phyloP scores from a whole-genome alignment of 2,797 vertebrate genomes.

The Pangasius mekongensis region DNA sequence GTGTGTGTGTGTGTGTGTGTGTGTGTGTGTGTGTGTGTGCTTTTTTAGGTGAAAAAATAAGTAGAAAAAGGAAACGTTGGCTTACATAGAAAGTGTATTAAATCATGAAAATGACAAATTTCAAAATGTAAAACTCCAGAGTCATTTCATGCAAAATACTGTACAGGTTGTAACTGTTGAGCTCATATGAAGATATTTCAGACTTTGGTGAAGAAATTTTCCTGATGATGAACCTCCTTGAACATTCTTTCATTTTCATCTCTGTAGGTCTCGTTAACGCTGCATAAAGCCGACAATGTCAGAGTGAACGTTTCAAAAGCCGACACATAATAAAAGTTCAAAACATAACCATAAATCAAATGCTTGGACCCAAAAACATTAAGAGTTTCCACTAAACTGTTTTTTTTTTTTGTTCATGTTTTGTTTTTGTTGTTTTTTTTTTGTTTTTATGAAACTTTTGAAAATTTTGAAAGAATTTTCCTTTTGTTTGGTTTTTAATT shows the following conservation, averaged over 20 bases:
- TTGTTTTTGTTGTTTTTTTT: not conserved
- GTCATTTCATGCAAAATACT: conserved; percentile 26
- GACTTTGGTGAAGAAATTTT: not conserved
- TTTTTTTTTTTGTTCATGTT: not conserved
- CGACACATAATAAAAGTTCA: not conserved
- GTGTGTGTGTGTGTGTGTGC: too few relatives aligned
- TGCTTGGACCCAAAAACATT: conserved; percentile 6
- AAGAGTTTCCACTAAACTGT: not conserved
- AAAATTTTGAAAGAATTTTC: not conserved
- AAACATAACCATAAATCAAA: not conserved
- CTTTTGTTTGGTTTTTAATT: not conserved
- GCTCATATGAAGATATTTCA: not conserved
- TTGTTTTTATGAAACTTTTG: not conserved
- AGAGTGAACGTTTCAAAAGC: not conserved
- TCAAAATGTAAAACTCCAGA: not conserved
- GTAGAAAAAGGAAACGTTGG: not conserved
- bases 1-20: too few relatives aligned
- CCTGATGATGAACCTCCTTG: not conserved
- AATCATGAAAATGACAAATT: conserved; percentile 56
- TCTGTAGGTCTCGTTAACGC: not conserved
- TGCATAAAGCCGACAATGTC: not conserved
- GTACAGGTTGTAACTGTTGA: not conserved
- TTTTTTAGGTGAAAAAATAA: not conserved
- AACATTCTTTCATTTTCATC: not conserved
- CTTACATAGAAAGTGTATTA: conserved; percentile 58